A percentile compares a stretch with the other conserved stretches of the same genome.
These are phyloP conservation scores for Zaprionus obscuricornis DNA, from an alignment of 2,888 invertebrate species.

Conservation along the genomic window DNA sequence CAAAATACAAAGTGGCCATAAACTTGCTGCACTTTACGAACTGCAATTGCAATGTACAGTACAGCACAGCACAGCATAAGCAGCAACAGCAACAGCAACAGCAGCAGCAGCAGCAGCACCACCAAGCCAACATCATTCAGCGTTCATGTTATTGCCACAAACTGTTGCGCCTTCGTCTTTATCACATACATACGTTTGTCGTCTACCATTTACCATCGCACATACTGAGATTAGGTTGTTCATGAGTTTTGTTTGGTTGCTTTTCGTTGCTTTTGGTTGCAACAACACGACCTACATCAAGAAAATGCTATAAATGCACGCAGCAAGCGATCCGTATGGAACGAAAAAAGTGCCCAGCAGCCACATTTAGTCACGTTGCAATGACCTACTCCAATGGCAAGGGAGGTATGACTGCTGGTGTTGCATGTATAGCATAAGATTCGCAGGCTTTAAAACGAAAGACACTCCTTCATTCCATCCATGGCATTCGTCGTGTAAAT, in stretches of 20 bases:
- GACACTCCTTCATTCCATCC: conserved; percentile 51
- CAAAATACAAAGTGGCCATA: conserved; percentile 68
- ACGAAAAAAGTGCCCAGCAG: conserved; percentile 30
- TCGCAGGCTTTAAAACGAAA: neutral
- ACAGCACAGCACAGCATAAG: too few relatives aligned
- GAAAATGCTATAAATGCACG: conserved; percentile 58
- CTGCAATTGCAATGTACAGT: conserved; percentile 35
- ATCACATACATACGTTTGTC: too few relatives aligned
- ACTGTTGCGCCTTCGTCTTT: conserved; percentile 7
- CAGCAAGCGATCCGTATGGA: conserved; percentile 44
- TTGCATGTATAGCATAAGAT: neutral
- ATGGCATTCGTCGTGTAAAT: conserved; percentile 46
- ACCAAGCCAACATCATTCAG: conserved; percentile 15
- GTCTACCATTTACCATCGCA: conserved; percentile 48
- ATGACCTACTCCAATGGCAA: conserved; percentile 55
- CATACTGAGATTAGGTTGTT: conserved; percentile 13
- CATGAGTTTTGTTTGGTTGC: conserved; percentile 9
- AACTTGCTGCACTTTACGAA: conserved; percentile 68
- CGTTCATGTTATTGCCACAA: conserved; percentile 6
- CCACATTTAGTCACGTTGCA: conserved; percentile 57
- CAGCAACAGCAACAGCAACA: too few relatives aligned
- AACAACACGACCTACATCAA: conserved; percentile 76
- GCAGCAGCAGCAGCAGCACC: too few relatives aligned
- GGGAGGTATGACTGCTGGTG: neutral
- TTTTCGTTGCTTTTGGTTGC: too few relatives aligned